phyloP scores from a whole-genome alignment of 2,888 invertebrate species.

The Protonemura montana region DNA sequence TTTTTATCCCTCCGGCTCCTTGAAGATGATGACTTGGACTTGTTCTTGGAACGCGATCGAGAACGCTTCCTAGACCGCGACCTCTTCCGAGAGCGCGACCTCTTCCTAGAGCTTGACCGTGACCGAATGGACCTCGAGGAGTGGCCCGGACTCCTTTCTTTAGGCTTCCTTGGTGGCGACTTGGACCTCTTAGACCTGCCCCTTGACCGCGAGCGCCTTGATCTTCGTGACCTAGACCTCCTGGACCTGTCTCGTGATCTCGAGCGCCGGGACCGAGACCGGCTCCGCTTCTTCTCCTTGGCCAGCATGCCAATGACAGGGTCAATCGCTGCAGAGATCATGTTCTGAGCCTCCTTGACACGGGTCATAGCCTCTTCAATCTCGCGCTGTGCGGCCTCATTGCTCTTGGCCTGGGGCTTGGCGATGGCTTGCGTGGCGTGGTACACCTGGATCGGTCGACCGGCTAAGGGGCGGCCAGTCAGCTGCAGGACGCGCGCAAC shows the following conservation, averaged over 20 bases:
- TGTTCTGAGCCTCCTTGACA: slow-evolving; percentile 93
- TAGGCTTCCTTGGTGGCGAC: slow-evolving; percentile 65
- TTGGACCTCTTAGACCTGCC: slow-evolving; percentile 63
- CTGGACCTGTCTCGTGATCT: slow-evolving; percentile 54
- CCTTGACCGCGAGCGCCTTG: slow-evolving; percentile 53
- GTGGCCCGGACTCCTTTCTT: slow-evolving; percentile 61
- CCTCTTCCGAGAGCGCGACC: slow-evolving; percentile 53
- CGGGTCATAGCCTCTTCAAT: slow-evolving; percentile 97
- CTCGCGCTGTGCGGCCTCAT: slow-evolving; percentile 93
- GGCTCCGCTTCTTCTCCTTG: slow-evolving; percentile 78
- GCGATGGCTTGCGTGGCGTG: slow-evolving; percentile 92
- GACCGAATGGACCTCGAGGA: slow-evolving; percentile 66
- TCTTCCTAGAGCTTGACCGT: slow-evolving; percentile 61
- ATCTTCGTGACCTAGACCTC: slow-evolving; percentile 50
- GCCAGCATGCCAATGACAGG: slow-evolving; percentile 87
- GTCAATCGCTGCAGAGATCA: slow-evolving; percentile 93
- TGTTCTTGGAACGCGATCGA: slow-evolving; percentile 58
- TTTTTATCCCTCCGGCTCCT: slow-evolving; percentile 54
- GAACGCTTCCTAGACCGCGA: slow-evolving; percentile 50
- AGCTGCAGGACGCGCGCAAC: slow-evolving; percentile 86
- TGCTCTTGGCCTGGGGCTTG: slow-evolving; percentile 93
- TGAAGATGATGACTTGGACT: slow-evolving; percentile 59
- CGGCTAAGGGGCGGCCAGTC: slow-evolving; percentile 80
- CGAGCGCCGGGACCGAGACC: slow-evolving; percentile 66
- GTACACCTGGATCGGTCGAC: slow-evolving; percentile 73